phyloP scores from a whole-genome alignment of 2,113 vertebrate species.

The Vulpes vulpes region DNA sequence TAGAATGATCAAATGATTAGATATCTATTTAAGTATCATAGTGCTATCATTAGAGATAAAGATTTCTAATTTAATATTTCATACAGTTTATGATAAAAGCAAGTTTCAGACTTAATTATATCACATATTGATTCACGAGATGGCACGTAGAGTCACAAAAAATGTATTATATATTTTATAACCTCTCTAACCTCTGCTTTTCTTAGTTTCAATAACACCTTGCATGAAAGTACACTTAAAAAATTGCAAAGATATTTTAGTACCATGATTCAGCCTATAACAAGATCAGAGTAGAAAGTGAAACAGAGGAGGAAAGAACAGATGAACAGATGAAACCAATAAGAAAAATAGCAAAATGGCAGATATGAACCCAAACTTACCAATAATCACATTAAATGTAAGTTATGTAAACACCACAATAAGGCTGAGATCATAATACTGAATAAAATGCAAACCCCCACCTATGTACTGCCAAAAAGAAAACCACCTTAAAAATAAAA shows the following conservation, averaged over 20 bases:
- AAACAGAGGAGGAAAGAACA: neutral
- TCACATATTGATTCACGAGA: neutral
- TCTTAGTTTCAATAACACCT: neutral
- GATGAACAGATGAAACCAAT: neutral
- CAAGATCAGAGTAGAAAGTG: neutral
- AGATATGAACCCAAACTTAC: neutral
- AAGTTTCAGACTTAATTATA: neutral
- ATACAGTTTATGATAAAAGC: neutral
- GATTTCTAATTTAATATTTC: neutral
- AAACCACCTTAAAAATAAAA: neutral
- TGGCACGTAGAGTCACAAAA: neutral
- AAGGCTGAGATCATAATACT: neutral
- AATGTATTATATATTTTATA: neutral
- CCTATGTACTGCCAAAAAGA: neutral
- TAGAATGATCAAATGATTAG: neutral
- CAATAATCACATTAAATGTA: neutral
- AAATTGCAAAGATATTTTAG: neutral
- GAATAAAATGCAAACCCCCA: neutral
- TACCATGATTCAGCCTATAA: neutral
- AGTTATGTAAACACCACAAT: neutral
- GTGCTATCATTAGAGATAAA: neutral
- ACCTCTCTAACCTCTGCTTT: neutral
- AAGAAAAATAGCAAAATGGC: neutral
- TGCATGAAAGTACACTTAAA: neutral
- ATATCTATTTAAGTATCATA: neutral